These are phyloP conservation scores for Catotricha subobsoleta DNA, from an alignment of 2,888 invertebrate species.

Conservation along the genomic window DNA sequence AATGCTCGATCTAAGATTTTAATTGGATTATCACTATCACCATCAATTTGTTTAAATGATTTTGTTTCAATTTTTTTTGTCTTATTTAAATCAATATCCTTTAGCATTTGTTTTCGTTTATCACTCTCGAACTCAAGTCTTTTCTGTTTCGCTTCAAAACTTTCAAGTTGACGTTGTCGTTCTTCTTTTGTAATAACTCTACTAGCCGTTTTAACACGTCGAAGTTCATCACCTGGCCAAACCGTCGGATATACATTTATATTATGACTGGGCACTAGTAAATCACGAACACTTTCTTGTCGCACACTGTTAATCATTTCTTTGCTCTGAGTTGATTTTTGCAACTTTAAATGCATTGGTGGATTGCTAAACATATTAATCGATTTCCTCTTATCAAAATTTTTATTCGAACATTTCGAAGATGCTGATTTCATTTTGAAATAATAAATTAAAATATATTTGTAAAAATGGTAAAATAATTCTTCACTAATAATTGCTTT, in stretches of 20 bases:
- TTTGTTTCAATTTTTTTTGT: constrained; percentile 14
- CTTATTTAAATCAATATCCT: constrained; percentile 26
- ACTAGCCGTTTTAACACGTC: constrained; percentile 39
- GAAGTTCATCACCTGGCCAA: constrained; percentile 39
- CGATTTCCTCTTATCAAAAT: no score
- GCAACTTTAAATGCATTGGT: no score
- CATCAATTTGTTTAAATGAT: constrained; percentile 11
- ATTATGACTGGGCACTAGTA: constrained; percentile 3
- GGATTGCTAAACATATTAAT: no score
- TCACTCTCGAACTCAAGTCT: constrained; percentile 39
- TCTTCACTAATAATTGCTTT: no score
- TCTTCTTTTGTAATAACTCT: constrained; percentile 35
- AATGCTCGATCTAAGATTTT: constrained; percentile 36
- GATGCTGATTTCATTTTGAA: no score
- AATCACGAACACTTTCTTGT: constrained; percentile 4
- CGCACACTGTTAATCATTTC: no score
- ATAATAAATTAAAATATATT: no score
- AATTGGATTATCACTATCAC: constrained; percentile 30
- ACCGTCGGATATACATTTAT: constrained; percentile 24
- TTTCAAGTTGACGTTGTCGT: constrained; percentile 27
- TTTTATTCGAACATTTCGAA: no score
- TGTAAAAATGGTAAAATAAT: no score
- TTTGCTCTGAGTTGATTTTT: no score
- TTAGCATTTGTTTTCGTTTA: constrained; percentile 34
- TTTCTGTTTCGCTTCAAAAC: constrained; percentile 28